Percentiles rank a stretch among this genome's conserved stretches.
Conservation (phyloP, 2,797 vertebrate genomes). For the Chelonia mydas region DNA sequence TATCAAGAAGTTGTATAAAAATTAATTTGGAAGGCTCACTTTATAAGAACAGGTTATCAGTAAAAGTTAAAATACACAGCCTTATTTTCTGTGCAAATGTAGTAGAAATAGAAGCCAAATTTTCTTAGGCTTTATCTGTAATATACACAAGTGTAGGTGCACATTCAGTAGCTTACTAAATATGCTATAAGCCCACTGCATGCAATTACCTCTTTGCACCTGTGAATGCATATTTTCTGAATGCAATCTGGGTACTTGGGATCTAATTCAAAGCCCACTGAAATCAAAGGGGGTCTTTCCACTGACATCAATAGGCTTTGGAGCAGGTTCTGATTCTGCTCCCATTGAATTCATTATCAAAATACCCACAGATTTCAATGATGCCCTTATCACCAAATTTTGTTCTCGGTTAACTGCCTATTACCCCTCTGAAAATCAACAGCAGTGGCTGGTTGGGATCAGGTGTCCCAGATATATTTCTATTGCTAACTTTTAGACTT, state of each 20-base stretch:
- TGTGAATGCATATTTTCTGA: too few relatives aligned
- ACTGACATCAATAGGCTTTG: fast-evolving
- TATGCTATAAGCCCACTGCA: too few relatives aligned
- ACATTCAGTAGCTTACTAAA: too few relatives aligned
- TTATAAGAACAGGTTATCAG: not conserved
- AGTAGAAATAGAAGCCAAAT: not conserved
- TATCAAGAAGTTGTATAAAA: not conserved
- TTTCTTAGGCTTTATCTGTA: fast-evolving
- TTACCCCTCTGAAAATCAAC: not conserved
- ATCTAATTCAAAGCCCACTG: fast-evolving
- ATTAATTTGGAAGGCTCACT: not conserved
- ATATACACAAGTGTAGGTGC: too few relatives aligned
- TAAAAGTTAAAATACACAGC: not conserved
- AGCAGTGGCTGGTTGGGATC: too few relatives aligned
- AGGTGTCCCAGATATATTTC: not conserved
- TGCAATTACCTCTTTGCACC: too few relatives aligned
- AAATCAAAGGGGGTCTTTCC: fast-evolving
- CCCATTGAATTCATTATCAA: not conserved
- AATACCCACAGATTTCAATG: not conserved
- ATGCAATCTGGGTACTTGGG: fast-evolving
- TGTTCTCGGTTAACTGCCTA: not conserved
- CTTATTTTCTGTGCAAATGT: not conserved
- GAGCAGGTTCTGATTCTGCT: not conserved
- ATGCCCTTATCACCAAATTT: not conserved
- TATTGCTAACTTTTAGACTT: not conserved